phyloP scores from a whole-genome alignment of 2,888 invertebrate species.

The Unio delphinus region DNA sequence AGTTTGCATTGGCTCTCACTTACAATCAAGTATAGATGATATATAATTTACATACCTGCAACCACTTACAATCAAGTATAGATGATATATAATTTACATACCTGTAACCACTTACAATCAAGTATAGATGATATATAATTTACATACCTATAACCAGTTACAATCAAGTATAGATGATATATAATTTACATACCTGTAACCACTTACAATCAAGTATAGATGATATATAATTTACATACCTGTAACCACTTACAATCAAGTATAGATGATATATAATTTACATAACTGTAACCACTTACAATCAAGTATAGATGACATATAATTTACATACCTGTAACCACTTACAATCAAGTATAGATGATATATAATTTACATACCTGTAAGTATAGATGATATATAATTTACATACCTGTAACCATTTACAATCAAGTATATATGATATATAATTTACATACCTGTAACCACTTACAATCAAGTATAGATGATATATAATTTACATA shows the following conservation, averaged over 20 bases:
- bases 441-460: constrained; percentile 66
- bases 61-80: constrained; percentile 62
- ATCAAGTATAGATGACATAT: too few relatives aligned
- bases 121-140: background rate
- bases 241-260: constrained; percentile 70
- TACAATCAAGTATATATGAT: too few relatives aligned
- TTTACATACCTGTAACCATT: constrained; percentile 72
- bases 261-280: background rate
- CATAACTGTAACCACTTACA: constrained; percentile 72
- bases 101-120: constrained; percentile 71
- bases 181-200: constrained; percentile 69
- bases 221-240: constrained; percentile 43
- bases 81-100: constrained; percentile 20
- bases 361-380: constrained; percentile 46
- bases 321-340: constrained; percentile 72
- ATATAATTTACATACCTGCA: constrained; percentile 66
- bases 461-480: constrained; percentile 62
- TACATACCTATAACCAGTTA: constrained; percentile 72
- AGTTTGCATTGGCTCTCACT: background rate
- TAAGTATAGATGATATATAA: background rate
- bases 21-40: background rate
- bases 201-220: constrained; percentile 53
- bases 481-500: constrained; percentile 20
- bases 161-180: too few relatives aligned
- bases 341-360: constrained; percentile 17